Conservation (phyloP, 2,113 vertebrate species). For the Silurus meridionalis region DNA sequence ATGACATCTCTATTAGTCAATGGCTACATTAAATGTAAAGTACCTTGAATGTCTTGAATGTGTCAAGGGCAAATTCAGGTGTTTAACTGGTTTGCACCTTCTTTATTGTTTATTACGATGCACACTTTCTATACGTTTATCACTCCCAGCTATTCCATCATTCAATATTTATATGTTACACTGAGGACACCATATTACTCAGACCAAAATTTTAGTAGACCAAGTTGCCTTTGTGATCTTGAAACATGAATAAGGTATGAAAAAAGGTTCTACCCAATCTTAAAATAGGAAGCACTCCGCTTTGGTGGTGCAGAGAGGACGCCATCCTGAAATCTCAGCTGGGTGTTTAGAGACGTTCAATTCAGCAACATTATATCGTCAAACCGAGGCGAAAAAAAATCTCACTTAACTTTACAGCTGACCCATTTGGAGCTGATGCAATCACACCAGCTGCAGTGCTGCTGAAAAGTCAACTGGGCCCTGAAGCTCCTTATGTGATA, state of each 20-base stretch:
- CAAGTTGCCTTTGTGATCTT: not conserved
- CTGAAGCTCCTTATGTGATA: conserved; percentile 43
- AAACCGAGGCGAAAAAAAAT: not conserved
- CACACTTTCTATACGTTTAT: not conserved
- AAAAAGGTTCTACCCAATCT: not conserved
- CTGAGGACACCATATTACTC: not conserved
- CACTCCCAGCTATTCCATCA: not conserved
- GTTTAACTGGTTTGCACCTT: not conserved
- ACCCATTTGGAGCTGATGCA: conserved; percentile 37
- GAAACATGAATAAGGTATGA: not conserved
- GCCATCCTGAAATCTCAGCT: conserved; percentile 1
- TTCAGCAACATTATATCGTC: conserved; percentile 30
- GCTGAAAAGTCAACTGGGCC: conserved; percentile 45
- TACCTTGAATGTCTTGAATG: not conserved
- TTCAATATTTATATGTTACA: not conserved
- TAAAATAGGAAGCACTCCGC: not conserved
- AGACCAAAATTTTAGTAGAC: not conserved
- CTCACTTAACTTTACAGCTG: conserved; percentile 29
- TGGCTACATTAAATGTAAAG: conserved; percentile 25
- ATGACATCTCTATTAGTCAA: conserved; percentile 26
- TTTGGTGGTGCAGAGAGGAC: not conserved
- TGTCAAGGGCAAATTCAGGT: not conserved
- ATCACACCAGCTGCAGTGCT: conserved; percentile 33
- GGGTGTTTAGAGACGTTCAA: conserved; percentile 19
- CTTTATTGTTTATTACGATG: not conserved